phyloP scores from a whole-genome alignment of 2,888 invertebrate genomes.

The Andrena marginata region DNA sequence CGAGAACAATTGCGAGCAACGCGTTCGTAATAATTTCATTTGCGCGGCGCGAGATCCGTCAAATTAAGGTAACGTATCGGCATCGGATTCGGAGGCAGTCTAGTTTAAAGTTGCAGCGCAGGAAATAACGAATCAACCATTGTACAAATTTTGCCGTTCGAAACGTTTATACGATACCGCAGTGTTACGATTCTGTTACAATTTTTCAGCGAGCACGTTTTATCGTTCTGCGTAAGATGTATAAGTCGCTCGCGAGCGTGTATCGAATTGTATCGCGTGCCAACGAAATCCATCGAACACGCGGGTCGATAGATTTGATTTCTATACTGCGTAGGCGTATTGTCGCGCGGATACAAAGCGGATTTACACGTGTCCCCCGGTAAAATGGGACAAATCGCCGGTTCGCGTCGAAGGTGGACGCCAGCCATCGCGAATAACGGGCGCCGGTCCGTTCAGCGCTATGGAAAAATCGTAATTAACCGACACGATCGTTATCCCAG shows the following conservation, averaged over 20 bases:
- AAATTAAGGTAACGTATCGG: conserved; percentile 9
- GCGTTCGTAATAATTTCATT: conserved; percentile 20
- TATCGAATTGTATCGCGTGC: conserved; percentile 6
- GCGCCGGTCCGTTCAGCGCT: conserved; percentile 40
- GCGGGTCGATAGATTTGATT: conserved; percentile 33
- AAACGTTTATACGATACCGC: conserved; percentile 20
- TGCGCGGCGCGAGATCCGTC: conserved; percentile 2
- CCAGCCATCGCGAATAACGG: conserved; percentile 24
- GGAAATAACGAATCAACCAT: conserved; percentile 24
- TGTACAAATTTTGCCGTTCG: conserved; percentile 49
- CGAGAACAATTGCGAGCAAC: background rate
- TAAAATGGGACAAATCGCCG: conserved; percentile 36
- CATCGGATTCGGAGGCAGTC: conserved; percentile 22
- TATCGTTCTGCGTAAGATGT: conserved; percentile 2
- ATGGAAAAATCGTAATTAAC: conserved; percentile 21
- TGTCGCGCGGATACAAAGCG: conserved; percentile 13
- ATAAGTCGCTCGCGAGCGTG: background rate
- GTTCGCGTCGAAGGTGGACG: conserved; percentile 19
- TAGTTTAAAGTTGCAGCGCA: conserved; percentile 33
- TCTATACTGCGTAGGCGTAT: background rate
- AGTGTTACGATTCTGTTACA: conserved; percentile 26
- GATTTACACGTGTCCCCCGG: background rate
- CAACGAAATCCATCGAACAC: background rate
- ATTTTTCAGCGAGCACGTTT: background rate
- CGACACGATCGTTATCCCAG: background rate